Percentiles rank a stretch among this genome's conserved stretches.
Evolutionary conservation across 1,140 invertebrate genomes (phyloP).

Genomic region (Drosophila erecta): DNA sequence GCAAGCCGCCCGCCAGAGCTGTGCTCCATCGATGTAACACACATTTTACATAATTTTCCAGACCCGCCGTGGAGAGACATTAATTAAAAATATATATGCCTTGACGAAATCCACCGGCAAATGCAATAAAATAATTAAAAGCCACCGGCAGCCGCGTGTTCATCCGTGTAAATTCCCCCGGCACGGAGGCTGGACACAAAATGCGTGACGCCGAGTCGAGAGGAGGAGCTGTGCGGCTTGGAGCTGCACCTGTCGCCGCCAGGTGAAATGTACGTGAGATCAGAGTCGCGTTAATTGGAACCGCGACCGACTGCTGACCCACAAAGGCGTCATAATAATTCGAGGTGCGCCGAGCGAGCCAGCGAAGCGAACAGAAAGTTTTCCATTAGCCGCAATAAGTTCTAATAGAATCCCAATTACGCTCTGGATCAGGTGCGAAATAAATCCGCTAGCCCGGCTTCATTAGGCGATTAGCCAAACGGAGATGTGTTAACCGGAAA

Average conservation of each 20-base stretch:
- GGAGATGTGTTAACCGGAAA: conserved; percentile 23
- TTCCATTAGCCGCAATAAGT: conserved; percentile 44
- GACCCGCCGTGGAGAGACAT: conserved; percentile 52
- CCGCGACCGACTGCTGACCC: conserved; percentile 48
- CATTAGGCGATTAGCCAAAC: conserved; percentile 24
- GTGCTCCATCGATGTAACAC: conserved; percentile 72
- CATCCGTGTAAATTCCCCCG: conserved; percentile 29
- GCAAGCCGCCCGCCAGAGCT: conserved; percentile 25
- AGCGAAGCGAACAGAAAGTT: conserved; percentile 51
- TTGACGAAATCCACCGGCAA: conserved; percentile 72
- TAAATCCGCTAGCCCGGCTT: conserved; percentile 19
- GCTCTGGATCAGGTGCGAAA: conserved; percentile 35
- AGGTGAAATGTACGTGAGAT: conserved; percentile 55
- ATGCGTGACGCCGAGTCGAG: conserved; percentile 33
- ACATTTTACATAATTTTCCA: conserved; percentile 79
- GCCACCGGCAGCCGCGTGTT: conserved; percentile 19
- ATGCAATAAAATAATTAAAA: conserved; percentile 80
- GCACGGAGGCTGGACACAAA: conserved; percentile 43
- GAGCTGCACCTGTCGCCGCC: conserved; percentile 25
- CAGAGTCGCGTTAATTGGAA: conserved; percentile 39
- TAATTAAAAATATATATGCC: conserved; percentile 63
- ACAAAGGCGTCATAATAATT: conserved; percentile 28
- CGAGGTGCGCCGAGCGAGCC: conserved; percentile 16
- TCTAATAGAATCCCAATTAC: conserved; percentile 52
- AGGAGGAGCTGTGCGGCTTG: not conserved